Conservation (phyloP, 2,888 invertebrate species). For the Meandrusa payeni region DNA sequence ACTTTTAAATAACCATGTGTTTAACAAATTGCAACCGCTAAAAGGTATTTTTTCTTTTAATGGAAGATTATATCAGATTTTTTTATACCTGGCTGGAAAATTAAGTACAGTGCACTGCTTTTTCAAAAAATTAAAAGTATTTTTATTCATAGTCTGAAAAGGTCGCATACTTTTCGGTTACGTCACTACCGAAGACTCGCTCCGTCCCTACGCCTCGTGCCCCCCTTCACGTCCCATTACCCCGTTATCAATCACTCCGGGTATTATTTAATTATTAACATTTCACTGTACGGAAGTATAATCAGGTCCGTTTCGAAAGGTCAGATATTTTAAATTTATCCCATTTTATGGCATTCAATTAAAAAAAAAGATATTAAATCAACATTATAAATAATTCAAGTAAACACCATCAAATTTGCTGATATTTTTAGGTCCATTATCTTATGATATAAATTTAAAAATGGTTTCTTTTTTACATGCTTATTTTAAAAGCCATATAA, state of each 20-base stretch:
- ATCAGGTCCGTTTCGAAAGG: slow-evolving; percentile 2
- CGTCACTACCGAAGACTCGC: slow-evolving; percentile 57
- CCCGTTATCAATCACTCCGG: slow-evolving; percentile 55
- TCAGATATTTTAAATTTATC: slow-evolving; percentile 5
- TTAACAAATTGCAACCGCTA: too few species aligned
- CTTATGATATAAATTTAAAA: too few species aligned
- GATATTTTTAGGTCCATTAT: too few species aligned
- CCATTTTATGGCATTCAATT: too few species aligned
- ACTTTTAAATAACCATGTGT: too few species aligned
- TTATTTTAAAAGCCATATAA: too few species aligned
- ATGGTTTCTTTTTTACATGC: too few species aligned
- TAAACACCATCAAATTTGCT: too few species aligned
- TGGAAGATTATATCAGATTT: too few species aligned
- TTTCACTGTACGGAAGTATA: slow-evolving; percentile 7
- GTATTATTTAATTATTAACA: slow-evolving; percentile 43
- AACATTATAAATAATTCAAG: too few species aligned
- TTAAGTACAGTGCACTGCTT: neutral
- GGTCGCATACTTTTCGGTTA: slow-evolving; percentile 55
- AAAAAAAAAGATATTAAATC: too few species aligned
- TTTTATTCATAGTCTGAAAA: slow-evolving; percentile 1
- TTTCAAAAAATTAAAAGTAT: slow-evolving; percentile 3
- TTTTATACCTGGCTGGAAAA: neutral
- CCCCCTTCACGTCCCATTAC: slow-evolving; percentile 21
- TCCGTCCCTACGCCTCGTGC: slow-evolving; percentile 30
- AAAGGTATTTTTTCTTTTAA: too few species aligned